Conservation (phyloP, 2,888 invertebrate genomes). For the Cephus pygmeus region DNA sequence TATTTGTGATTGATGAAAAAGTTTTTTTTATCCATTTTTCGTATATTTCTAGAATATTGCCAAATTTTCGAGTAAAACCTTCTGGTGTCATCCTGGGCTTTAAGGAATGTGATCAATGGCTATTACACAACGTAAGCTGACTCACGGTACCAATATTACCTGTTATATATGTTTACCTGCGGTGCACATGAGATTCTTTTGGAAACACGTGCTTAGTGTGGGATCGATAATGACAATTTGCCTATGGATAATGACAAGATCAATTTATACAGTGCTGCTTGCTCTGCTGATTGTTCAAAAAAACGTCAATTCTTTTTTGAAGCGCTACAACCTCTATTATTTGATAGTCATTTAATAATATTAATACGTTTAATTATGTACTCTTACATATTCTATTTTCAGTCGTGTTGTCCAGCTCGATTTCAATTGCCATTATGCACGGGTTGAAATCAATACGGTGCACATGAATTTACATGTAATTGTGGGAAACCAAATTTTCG, state of each 20-base stretch:
- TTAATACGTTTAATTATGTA: neutral
- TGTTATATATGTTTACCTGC: neutral
- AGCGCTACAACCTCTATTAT: neutral
- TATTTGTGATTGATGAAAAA: too few species aligned
- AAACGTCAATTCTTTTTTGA: neutral
- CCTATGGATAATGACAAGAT: neutral
- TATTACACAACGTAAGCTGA: neutral
- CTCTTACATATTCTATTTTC: constrained; percentile 49
- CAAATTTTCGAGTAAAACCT: neutral
- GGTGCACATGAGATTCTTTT: neutral
- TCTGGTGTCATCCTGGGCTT: neutral
- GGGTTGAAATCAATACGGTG: neutral
- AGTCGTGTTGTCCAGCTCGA: constrained; percentile 44
- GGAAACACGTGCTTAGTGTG: neutral
- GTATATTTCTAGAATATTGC: neutral
- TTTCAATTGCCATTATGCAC: constrained; percentile 44
- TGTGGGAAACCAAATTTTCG: neutral
- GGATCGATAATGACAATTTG: too few species aligned
- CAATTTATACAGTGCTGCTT: neutral
- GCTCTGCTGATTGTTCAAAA: neutral
- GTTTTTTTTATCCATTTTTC: too few species aligned
- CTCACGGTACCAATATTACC: neutral
- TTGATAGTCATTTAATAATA: neutral
- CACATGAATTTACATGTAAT: neutral
- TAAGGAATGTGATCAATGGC: neutral